These are phyloP conservation scores for Scolopax mira DNA, from an alignment of 2,113 vertebrate genomes.

Conservation along the genomic window DNA sequence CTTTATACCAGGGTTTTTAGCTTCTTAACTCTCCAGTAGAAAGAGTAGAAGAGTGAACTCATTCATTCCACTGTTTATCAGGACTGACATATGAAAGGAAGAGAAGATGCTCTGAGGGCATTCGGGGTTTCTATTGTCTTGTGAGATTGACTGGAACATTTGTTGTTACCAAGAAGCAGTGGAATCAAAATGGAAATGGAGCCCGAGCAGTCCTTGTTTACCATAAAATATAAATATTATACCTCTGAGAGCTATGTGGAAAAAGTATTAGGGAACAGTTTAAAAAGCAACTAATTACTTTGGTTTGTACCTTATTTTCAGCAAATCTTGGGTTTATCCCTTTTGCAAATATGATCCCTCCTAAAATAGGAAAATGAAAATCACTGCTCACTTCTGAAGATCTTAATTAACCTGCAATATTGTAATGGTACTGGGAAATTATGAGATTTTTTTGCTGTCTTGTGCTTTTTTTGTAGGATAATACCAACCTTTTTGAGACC, in stretches of 20 bases:
- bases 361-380: not conserved
- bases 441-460: not conserved
- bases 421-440: not conserved
- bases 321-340: not conserved
- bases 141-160: not conserved
- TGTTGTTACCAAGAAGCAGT: not conserved
- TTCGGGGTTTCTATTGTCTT: not conserved
- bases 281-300: not conserved
- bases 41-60: not conserved
- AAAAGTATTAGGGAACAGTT: not conserved
- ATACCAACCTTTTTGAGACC: slow-evolving; percentile 79
- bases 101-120: not conserved
- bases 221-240: not conserved
- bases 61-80: not conserved
- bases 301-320: not conserved
- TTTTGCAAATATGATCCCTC: not conserved
- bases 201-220: not conserved
- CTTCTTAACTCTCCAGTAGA: not conserved
- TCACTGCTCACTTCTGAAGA: not conserved
- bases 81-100: not conserved
- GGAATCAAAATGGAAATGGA: not conserved
- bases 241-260: not conserved
- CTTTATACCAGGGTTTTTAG: not conserved
- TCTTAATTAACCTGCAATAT: not conserved
- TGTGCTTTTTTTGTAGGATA: slow-evolving; percentile 73